These are phyloP conservation scores for Orthosia cruda DNA, from an alignment of 2,888 invertebrate genomes.

Conservation along the genomic window DNA sequence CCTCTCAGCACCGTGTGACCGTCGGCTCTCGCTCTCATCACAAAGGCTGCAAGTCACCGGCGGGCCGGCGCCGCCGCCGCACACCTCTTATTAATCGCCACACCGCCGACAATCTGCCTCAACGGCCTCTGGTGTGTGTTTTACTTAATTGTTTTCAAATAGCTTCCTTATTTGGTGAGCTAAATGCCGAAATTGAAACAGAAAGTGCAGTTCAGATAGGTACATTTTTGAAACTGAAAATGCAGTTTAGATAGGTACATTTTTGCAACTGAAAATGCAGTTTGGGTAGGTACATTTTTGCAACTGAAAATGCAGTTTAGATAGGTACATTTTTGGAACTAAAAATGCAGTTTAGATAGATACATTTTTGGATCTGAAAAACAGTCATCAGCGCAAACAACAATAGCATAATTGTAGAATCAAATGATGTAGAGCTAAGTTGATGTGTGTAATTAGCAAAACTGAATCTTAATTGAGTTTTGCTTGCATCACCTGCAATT, in stretches of 20 bases:
- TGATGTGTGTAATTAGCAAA: background rate
- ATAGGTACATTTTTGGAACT: background rate
- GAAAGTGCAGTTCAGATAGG: background rate
- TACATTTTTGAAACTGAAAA: background rate
- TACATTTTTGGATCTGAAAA: background rate
- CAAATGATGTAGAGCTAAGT: background rate
- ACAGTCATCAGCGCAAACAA: background rate
- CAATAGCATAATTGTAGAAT: no score
- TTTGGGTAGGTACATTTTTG: no score
- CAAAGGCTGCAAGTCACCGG: slow-evolving; percentile 87
- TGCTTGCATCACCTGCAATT: background rate
- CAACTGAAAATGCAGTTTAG: background rate
- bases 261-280: background rate
- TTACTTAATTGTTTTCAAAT: slow-evolving; percentile 71
- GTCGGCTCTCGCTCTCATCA: slow-evolving; percentile 66
- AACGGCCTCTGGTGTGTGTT: slow-evolving; percentile 69
- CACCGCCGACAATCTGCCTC: slow-evolving; percentile 76
- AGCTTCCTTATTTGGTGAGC: slow-evolving; percentile 54
- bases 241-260: background rate
- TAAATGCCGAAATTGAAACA: background rate
- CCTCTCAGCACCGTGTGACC: slow-evolving; percentile 72
- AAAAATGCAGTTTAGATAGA: background rate
- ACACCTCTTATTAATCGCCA: slow-evolving; percentile 85
- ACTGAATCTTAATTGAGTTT: slow-evolving; percentile 4
- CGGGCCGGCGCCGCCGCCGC: slow-evolving; percentile 83